phyloP scores from a whole-genome alignment of 2,113 vertebrate species.

The Thunnus maccoyii region DNA sequence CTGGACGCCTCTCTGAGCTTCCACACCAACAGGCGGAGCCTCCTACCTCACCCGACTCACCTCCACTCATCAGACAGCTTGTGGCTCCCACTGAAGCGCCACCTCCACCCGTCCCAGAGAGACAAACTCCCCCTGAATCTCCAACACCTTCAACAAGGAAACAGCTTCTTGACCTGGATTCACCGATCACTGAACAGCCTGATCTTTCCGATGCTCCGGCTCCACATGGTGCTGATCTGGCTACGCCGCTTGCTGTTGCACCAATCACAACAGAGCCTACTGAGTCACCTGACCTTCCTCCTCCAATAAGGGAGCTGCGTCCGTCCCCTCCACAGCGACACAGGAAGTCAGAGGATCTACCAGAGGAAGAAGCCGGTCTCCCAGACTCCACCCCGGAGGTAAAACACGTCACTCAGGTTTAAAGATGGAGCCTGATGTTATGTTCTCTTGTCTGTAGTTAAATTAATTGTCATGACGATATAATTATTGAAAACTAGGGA shows the following conservation, averaged over 20 bases:
- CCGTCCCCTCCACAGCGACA: background rate
- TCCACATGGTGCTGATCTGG: slow-evolving; percentile 1
- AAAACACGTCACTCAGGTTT: background rate
- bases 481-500: background rate
- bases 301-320: slow-evolving; percentile 13
- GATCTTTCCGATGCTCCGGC: slow-evolving; percentile 15
- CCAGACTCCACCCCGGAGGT: slow-evolving; percentile 30
- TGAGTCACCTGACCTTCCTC: slow-evolving; percentile 2
- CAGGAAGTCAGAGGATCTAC: background rate
- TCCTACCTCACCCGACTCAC: background rate
- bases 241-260: background rate
- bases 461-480: background rate
- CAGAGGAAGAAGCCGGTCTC: background rate
- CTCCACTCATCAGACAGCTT: slow-evolving; percentile 9
- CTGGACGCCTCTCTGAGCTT: background rate
- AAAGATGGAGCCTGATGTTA: no score
- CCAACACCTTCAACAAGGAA: background rate
- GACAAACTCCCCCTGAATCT: background rate
- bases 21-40: background rate
- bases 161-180: background rate
- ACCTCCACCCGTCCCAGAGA: slow-evolving; percentile 15
- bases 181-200: background rate
- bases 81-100: slow-evolving; percentile 34
- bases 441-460: no score
- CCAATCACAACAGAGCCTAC: slow-evolving; percentile 33